Conservation (phyloP, 2,888 invertebrate genomes). For the Heliconius hortense region DNA sequence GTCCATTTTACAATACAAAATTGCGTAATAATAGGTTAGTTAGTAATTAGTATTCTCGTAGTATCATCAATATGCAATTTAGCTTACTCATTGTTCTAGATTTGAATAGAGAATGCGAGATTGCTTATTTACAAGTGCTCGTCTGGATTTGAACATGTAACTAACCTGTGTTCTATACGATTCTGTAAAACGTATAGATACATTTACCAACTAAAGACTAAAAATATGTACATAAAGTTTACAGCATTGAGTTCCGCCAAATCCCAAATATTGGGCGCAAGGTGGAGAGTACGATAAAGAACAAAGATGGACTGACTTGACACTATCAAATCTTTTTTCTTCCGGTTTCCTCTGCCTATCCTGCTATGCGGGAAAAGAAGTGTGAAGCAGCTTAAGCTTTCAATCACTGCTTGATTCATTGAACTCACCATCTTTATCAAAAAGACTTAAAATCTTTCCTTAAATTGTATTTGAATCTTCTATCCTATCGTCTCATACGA, state of each 20-base stretch:
- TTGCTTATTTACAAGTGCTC: slow-evolving; percentile 17
- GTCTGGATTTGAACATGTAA: background rate
- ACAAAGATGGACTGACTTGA: background rate
- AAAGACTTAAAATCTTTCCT: background rate
- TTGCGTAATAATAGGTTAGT: slow-evolving; percentile 45
- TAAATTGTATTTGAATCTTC: background rate
- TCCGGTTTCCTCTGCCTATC: background rate
- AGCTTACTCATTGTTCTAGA: slow-evolving; percentile 52
- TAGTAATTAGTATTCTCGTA: slow-evolving; percentile 45
- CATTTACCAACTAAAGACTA: background rate
- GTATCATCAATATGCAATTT: slow-evolving; percentile 51
- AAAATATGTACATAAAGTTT: too few species aligned
- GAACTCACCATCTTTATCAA: background rate
- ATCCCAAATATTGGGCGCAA: too few species aligned
- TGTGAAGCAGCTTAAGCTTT: background rate
- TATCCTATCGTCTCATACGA: background rate
- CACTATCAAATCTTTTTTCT: background rate
- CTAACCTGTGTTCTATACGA: too few species aligned
- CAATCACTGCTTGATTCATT: background rate
- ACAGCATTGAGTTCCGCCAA: too few species aligned
- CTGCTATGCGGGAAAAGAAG: background rate
- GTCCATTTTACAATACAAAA: slow-evolving; percentile 52
- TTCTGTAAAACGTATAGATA: background rate
- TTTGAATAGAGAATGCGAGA: slow-evolving; percentile 44
- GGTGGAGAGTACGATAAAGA: too few species aligned